phyloP scores from a whole-genome alignment of 1,140 invertebrate species.

The Sitophilus oryzae region DNA sequence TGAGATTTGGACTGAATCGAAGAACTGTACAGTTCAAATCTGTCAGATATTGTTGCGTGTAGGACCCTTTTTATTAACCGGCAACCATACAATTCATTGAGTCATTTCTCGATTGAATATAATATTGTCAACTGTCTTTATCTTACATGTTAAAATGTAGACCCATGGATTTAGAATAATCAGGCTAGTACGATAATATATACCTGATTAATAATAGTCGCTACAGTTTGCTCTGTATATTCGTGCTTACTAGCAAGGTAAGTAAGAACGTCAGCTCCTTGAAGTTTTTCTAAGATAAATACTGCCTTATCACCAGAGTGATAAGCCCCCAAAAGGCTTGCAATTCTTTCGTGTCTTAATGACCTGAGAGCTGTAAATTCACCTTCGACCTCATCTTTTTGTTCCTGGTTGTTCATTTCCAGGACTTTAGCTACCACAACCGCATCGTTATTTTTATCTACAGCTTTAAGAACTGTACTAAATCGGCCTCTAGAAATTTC shows the following conservation, averaged over 20 bases:
- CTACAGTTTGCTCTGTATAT: conserved; percentile 86
- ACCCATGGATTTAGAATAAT: too few species aligned
- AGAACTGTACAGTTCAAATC: too few species aligned
- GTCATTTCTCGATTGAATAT: too few species aligned
- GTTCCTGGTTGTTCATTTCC: conserved; percentile 57
- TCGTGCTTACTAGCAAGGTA: conserved; percentile 80
- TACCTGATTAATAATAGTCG: conserved; percentile 72
- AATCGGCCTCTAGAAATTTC: conserved; percentile 71
- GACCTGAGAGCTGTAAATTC: conserved; percentile 79
- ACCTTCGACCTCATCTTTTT: conserved; percentile 58
- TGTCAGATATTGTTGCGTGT: too few species aligned
- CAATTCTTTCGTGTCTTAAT: conserved; percentile 80
- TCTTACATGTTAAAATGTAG: too few species aligned
- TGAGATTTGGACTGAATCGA: too few species aligned
- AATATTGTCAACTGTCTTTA: too few species aligned
- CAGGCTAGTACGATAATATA: too few species aligned
- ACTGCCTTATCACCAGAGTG: conserved; percentile 61
- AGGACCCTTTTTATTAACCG: too few species aligned
- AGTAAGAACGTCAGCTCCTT: conserved; percentile 85
- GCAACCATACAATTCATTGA: too few species aligned
- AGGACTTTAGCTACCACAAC: conserved; percentile 75
- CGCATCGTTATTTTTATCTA: conserved; percentile 64
- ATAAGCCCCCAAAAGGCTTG: conserved; percentile 65
- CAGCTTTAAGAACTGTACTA: conserved; percentile 76
- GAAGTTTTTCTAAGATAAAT: conserved; percentile 79